These are phyloP conservation scores for Entomyzon cyanotis DNA, from an alignment of 2,113 vertebrate species.

Conservation along the genomic window DNA sequence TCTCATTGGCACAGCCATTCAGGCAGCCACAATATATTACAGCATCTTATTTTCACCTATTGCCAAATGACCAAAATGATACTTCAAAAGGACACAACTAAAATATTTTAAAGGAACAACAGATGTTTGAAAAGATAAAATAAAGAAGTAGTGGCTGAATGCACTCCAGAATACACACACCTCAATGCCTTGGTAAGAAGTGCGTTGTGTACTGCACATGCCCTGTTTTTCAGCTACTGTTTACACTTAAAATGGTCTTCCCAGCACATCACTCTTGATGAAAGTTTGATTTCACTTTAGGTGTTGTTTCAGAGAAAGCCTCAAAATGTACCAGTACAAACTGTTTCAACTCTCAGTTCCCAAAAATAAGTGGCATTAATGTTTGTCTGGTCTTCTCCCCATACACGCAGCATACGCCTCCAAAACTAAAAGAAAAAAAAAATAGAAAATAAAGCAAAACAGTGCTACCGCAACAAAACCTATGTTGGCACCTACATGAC, in stretches of 20 bases:
- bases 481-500: background rate
- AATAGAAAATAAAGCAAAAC: background rate
- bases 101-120: background rate
- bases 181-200: background rate
- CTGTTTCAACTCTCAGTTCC: background rate
- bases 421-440: background rate
- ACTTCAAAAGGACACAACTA: background rate
- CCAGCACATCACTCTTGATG: background rate
- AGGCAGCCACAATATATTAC: background rate
- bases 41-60: background rate
- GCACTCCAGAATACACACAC: no score
- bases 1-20: background rate
- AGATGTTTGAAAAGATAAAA: background rate
- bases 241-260: background rate
- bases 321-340: background rate
- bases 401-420: background rate
- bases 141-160: background rate
- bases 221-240: background rate
- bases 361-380: background rate
- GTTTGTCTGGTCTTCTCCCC: background rate
- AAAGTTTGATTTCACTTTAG: background rate
- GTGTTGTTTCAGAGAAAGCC: background rate
- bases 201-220: background rate
- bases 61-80: fast-evolving
- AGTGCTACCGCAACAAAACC: background rate